phyloP scores from a whole-genome alignment of 2,888 invertebrate genomes.

The Leptinotarsa juncta region DNA sequence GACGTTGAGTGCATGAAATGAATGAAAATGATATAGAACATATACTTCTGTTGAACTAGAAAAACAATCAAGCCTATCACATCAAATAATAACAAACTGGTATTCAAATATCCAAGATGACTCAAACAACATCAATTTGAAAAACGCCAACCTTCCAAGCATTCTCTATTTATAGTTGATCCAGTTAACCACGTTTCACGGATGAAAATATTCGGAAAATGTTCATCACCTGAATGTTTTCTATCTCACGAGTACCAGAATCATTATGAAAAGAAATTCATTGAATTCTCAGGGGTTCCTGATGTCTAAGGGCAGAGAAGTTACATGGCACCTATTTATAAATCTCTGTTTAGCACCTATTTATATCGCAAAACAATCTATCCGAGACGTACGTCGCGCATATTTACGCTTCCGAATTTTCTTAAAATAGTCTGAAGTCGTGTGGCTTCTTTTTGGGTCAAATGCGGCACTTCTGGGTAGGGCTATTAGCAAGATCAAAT shows the following conservation, averaged over 20 bases:
- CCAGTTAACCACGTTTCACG: neutral
- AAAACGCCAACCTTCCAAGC: neutral
- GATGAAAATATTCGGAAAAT: slow-evolving; percentile 22
- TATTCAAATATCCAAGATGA: neutral
- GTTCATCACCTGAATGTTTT: slow-evolving; percentile 17
- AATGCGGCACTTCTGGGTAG: slow-evolving; percentile 24
- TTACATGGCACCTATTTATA: slow-evolving; percentile 43
- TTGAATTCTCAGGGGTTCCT: slow-evolving; percentile 42
- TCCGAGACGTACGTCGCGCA: slow-evolving; percentile 58
- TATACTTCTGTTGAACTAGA: too few relatives aligned
- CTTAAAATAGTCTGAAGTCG: slow-evolving; percentile 58
- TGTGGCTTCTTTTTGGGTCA: slow-evolving; percentile 51
- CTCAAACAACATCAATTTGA: neutral
- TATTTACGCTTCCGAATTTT: slow-evolving; percentile 57
- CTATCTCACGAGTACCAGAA: slow-evolving; percentile 20
- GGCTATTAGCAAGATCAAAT: neutral
- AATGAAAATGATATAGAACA: too few relatives aligned
- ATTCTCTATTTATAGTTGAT: slow-evolving; percentile 22
- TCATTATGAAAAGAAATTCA: slow-evolving; percentile 28
- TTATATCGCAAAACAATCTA: slow-evolving; percentile 53
- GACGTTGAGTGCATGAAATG: too few relatives aligned
- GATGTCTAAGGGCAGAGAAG: slow-evolving; percentile 46
- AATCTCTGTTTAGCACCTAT: slow-evolving; percentile 53
- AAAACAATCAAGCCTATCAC: too few relatives aligned
- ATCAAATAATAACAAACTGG: too few relatives aligned